Conservation (phyloP, 1,140 invertebrate genomes). For the Acromyrmex charruanus region DNA sequence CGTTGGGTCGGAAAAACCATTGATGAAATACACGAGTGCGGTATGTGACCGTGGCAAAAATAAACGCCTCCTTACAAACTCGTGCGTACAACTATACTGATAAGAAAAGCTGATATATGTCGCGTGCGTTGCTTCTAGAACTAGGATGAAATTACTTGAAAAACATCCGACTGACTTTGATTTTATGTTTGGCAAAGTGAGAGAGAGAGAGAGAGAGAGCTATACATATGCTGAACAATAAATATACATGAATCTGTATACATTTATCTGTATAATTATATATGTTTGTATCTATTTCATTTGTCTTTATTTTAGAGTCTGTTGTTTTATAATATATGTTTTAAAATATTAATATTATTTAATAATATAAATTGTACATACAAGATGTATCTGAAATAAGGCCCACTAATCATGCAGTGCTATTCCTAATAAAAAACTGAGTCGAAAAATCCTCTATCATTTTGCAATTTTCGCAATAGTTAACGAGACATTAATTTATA, state of each 20-base stretch:
- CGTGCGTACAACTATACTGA: not conserved
- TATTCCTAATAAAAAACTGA: too few species aligned
- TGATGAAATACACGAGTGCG: constrained; percentile 71
- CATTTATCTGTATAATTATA: not conserved
- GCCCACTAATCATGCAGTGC: too few species aligned
- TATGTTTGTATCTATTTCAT: not conserved
- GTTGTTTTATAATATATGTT: not conserved
- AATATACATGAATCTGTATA: not conserved
- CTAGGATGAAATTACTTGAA: not conserved
- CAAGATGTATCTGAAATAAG: too few species aligned
- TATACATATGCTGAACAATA: too few species aligned
- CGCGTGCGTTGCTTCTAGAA: not conserved
- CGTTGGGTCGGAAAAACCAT: constrained; percentile 76
- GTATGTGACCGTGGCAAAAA: constrained; percentile 70
- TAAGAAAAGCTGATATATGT: constrained; percentile 35
- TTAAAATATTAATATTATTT: not conserved
- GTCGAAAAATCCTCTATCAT: too few species aligned
- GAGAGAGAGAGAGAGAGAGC: not conserved
- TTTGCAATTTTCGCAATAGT: too few species aligned
- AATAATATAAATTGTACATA: not conserved
- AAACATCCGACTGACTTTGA: not conserved
- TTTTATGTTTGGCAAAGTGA: not conserved
- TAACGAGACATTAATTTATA: too few species aligned
- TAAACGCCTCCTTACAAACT: constrained; percentile 37
- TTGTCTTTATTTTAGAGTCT: not conserved